These are phyloP conservation scores for Phoxinus dragarum DNA, from an alignment of 2,797 vertebrate genomes.

Conservation along the genomic window DNA sequence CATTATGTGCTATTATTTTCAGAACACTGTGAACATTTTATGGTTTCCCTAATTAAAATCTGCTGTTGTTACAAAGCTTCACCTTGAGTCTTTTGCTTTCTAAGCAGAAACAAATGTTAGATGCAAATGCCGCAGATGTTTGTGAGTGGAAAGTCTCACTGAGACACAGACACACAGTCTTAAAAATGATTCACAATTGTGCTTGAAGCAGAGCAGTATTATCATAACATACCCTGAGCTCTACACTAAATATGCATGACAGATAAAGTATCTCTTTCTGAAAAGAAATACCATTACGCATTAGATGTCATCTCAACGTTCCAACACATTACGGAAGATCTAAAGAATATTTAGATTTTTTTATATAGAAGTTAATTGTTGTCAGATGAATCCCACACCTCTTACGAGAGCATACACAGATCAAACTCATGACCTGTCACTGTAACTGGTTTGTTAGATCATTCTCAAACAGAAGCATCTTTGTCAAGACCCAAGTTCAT, in stretches of 20 bases:
- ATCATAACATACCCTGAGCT: not conserved
- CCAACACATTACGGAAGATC: not conserved
- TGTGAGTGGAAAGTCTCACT: not conserved
- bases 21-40: not conserved
- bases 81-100: not conserved
- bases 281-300: not conserved
- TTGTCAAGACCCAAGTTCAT: constrained; percentile 10
- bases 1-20: not conserved
- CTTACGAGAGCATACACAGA: not conserved
- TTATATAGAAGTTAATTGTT: not conserved
- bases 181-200: not conserved
- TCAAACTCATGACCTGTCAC: constrained; percentile 1
- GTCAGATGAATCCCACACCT: not conserved
- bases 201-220: not conserved
- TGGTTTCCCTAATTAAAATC: not conserved
- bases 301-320: not conserved
- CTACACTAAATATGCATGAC: constrained; percentile 1
- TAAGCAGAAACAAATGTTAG: not conserved
- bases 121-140: not conserved
- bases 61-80: not conserved
- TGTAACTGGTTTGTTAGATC: not conserved
- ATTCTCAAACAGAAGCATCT: not conserved
- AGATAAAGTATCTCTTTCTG: not conserved
- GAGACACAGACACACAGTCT: not conserved
- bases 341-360: not conserved